A percentile compares a stretch with the other conserved stretches of the same genome.
Conservation (phyloP, 2,113 vertebrate species). For the Micronycteris hirsuta region DNA sequence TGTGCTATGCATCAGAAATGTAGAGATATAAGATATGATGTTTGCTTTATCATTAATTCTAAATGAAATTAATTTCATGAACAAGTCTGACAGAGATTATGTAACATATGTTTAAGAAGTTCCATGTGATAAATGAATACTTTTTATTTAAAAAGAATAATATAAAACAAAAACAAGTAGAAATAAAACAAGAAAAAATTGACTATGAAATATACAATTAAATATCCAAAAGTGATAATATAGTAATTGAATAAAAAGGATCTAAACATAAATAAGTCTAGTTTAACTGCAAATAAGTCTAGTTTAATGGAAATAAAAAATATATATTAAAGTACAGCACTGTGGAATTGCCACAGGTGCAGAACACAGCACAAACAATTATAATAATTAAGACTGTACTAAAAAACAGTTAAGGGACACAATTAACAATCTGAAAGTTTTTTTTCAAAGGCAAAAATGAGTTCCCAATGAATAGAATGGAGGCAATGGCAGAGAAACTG, state of each 20-base stretch:
- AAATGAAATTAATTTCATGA: background rate
- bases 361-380: background rate
- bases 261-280: background rate
- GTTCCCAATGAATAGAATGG: background rate
- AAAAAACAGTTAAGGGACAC: background rate
- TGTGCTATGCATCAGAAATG: background rate
- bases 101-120: background rate
- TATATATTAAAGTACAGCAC: background rate
- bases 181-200: background rate
- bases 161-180: background rate
- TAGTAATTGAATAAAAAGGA: background rate
- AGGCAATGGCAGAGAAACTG: background rate
- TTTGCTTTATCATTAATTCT: background rate
- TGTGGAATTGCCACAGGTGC: background rate
- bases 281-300: background rate
- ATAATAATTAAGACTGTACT: background rate
- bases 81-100: background rate
- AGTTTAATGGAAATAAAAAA: background rate
- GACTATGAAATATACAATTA: background rate
- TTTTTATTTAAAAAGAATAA: background rate
- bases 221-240: constrained; percentile 18
- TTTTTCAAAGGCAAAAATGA: background rate
- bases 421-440: background rate
- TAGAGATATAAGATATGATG: background rate
- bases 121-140: background rate